Percentiles rank a stretch among this genome's conserved stretches.
Evolutionary conservation across 2,888 invertebrate species (phyloP).

Genomic region (Ichneumoninae sp.): DNA sequence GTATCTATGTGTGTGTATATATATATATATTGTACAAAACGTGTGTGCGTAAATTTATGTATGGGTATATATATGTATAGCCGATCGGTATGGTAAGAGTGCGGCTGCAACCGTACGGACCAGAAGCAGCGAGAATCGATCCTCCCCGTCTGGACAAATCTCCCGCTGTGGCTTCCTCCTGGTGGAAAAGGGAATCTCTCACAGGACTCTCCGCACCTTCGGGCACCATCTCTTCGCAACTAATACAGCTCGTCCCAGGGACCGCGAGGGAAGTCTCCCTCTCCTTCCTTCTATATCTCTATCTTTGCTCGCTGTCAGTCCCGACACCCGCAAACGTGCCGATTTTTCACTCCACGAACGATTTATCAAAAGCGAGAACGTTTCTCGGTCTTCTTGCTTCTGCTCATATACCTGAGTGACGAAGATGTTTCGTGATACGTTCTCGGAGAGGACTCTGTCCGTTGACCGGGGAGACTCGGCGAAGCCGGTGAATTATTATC

Average conservation of each 20-base stretch:
- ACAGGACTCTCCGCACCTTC: slow-evolving; percentile 42
- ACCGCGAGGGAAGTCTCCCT: slow-evolving; percentile 40
- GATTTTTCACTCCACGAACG: slow-evolving; percentile 68
- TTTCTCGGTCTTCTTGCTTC: slow-evolving; percentile 49
- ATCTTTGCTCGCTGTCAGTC: slow-evolving; percentile 62
- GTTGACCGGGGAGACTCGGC: slow-evolving; percentile 13
- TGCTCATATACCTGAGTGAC: slow-evolving; percentile 43
- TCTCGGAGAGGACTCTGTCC: slow-evolving; percentile 37
- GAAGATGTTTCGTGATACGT: slow-evolving; percentile 10
- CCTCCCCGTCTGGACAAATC: slow-evolving; percentile 60
- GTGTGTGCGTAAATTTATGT: background rate
- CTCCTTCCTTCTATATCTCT: slow-evolving; percentile 1
- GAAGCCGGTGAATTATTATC: background rate
- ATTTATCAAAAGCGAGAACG: slow-evolving; percentile 64
- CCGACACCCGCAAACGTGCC: slow-evolving; percentile 63
- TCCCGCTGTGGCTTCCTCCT: slow-evolving; percentile 66
- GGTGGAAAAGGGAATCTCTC: slow-evolving; percentile 47
- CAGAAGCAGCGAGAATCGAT: slow-evolving; percentile 48
- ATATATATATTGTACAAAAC: too few species aligned
- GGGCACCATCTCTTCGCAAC: slow-evolving; percentile 25
- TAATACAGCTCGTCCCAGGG: background rate
- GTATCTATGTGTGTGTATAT: too few species aligned
- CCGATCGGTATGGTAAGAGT: slow-evolving; percentile 25
- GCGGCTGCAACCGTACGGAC: slow-evolving; percentile 11
- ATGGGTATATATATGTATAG: slow-evolving; percentile 3